A percentile compares a stretch with the other conserved stretches of the same genome.
These are phyloP conservation scores for Drosophila insularis DNA, from an alignment of 1,140 invertebrate species.

Conservation along the genomic window DNA sequence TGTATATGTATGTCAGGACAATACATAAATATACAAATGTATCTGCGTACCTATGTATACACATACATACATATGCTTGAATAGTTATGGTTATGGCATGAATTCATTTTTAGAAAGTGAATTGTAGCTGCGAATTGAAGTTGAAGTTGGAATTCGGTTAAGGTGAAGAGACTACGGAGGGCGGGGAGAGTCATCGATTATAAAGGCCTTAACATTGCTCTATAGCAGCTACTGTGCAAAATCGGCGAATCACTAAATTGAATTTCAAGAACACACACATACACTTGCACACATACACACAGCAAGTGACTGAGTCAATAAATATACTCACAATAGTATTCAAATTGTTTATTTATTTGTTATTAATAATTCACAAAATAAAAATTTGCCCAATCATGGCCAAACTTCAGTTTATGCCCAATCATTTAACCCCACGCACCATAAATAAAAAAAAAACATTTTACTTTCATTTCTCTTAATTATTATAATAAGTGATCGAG, in stretches of 20 bases:
- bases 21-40: slow-evolving; percentile 39
- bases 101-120: slow-evolving; percentile 80
- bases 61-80: slow-evolving; percentile 36
- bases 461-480: slow-evolving; percentile 76
- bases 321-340: slow-evolving; percentile 22
- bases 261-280: slow-evolving; percentile 74
- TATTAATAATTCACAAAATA: slow-evolving; percentile 7
- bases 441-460: slow-evolving; percentile 42
- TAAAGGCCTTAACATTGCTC: slow-evolving; percentile 24
- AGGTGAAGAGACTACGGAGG: background rate
- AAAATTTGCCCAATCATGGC: slow-evolving; percentile 72
- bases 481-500: slow-evolving; percentile 70
- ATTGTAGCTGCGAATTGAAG: slow-evolving; percentile 16
- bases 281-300: slow-evolving; percentile 32
- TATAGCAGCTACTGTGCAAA: slow-evolving; percentile 63
- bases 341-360: slow-evolving; percentile 74
- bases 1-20: background rate
- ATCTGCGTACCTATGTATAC: slow-evolving; percentile 51
- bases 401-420: slow-evolving; percentile 44
- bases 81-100: slow-evolving; percentile 64
- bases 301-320: slow-evolving; percentile 6
- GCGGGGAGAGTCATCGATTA: slow-evolving; percentile 50
- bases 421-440: slow-evolving; percentile 64
- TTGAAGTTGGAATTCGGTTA: slow-evolving; percentile 32
- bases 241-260: slow-evolving; percentile 60